Base-by-base conservation (phyloP, 2,888 invertebrate species). In the Poecilus cupreus region DNA sequence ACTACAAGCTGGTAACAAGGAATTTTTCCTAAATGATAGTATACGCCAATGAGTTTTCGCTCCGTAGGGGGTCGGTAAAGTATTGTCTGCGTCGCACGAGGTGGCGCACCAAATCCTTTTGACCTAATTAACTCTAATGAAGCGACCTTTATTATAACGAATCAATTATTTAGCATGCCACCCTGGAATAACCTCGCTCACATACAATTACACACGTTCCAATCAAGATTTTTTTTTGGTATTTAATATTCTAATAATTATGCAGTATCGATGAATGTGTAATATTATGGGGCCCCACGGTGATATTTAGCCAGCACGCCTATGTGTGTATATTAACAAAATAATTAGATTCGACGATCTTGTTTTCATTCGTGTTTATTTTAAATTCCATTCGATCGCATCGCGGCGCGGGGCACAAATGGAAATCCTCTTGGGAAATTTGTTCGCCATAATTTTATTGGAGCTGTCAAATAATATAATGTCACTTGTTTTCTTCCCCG, bases 341-440 rank as follows among this genome's bases (percentile, higher is more conserved):
- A 68, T 68, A 68, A 68, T 68, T 68, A 68, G 75, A 68, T 68
- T 68, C 5, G 18, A 60, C 26, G 43, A 13, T 39, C 68, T 43
- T 79, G 70, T 68, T 79, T 79, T 79, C 68, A 32, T 80, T 80
- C 39, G 39, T 70, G 70, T 80, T 54, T 70, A 80, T 80, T 80
- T 80, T 80, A 80, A 80, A 80, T 72, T 80, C 57, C 80, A 80
- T 72, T 80, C 80, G 72, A 80, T 72, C 49, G 57, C 51, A 76
- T 13, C 11, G 24, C 32, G 16, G 70, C n/a, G 80, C 32, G 80
- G 70, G 51, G 80, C 54, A 24, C 60, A 72, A 80, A 80, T 80
- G 72, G 37, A 68, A 72, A 72, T 46, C 32, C 80, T 39, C 80
- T 11, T 39, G 70, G 80, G 80, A 72, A 80, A 72, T 80, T 72